phyloP scores from a whole-genome alignment of 2,888 invertebrate genomes.

The Agonopterix arenella region DNA sequence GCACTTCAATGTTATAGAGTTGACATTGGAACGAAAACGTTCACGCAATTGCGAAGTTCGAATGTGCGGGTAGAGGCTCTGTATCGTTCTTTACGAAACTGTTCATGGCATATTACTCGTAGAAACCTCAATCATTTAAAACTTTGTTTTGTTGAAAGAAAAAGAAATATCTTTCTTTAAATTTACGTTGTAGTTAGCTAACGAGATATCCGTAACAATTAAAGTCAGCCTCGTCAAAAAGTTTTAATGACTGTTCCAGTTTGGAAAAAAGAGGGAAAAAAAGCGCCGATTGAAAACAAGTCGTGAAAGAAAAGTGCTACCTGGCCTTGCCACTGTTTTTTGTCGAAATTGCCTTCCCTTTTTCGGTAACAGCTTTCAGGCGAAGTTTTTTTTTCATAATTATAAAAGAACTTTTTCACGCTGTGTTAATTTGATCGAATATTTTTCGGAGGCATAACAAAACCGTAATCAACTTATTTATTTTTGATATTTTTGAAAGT shows the following conservation, averaged over 20 bases:
- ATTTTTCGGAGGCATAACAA: not conserved
- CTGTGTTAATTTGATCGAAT: slow-evolving; percentile 28
- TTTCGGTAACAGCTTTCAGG: slow-evolving; percentile 23
- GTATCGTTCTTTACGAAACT: no score
- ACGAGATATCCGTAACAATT: slow-evolving; percentile 61
- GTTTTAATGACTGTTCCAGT: slow-evolving; percentile 63
- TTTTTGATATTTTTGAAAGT: no score
- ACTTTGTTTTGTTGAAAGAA: no score
- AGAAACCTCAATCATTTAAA: no score
- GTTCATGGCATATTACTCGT: no score
- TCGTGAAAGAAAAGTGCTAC: slow-evolving; percentile 29
- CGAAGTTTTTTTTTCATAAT: slow-evolving; percentile 20
- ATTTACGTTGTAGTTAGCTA: slow-evolving; percentile 19
- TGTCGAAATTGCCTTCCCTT: slow-evolving; percentile 23
- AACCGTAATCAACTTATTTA: not conserved
- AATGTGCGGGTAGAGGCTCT: no score
- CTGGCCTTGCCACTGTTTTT: slow-evolving; percentile 20
- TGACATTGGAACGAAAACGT: no score
- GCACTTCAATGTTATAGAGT: no score
- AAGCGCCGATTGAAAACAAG: slow-evolving; percentile 43
- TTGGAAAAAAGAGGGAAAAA: slow-evolving; percentile 22
- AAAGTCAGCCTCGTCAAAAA: slow-evolving; percentile 54
- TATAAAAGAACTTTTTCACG: no score
- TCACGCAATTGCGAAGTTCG: no score
- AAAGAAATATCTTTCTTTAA: no score